phyloP scores from a whole-genome alignment of 2,113 vertebrate species.

The Lonchura striata region DNA sequence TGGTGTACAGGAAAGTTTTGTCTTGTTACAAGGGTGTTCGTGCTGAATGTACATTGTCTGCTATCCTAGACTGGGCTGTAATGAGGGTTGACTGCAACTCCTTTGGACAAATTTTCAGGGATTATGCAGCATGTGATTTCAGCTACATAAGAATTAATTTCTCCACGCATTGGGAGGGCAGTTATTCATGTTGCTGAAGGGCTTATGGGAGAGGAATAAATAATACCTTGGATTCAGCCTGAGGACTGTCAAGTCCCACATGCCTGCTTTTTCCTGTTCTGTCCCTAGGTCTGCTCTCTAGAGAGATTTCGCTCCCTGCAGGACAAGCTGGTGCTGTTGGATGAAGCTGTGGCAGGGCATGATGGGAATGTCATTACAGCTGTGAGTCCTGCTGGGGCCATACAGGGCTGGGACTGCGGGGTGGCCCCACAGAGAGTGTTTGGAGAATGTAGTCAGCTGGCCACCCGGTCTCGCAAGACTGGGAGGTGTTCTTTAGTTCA shows the following conservation, averaged over 20 bases:
- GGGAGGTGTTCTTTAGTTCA: neutral
- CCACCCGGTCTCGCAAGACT: neutral
- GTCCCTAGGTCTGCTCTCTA: slow-evolving; percentile 78
- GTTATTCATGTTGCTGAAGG: neutral
- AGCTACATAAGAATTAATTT: neutral
- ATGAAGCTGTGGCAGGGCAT: slow-evolving; percentile 82
- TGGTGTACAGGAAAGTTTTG: neutral
- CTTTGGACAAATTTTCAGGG: neutral
- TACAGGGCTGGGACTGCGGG: neutral
- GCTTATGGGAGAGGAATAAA: neutral
- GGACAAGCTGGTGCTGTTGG: slow-evolving; percentile 89
- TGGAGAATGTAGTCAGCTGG: neutral
- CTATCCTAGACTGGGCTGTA: neutral
- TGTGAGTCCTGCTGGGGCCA: slow-evolving; percentile 63
- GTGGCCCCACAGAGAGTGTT: neutral
- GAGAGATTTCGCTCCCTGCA: slow-evolving; percentile 92
- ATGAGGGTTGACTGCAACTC: neutral
- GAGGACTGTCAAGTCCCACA: neutral
- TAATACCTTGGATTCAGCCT: neutral
- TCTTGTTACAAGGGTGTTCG: neutral
- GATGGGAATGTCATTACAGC: slow-evolving; percentile 95
- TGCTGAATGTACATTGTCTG: neutral
- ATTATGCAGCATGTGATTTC: neutral
- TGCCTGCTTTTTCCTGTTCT: neutral
- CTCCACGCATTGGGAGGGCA: neutral